Base-by-base conservation (phyloP, 2,888 invertebrate genomes). In the Spicauda simplicius region DNA sequence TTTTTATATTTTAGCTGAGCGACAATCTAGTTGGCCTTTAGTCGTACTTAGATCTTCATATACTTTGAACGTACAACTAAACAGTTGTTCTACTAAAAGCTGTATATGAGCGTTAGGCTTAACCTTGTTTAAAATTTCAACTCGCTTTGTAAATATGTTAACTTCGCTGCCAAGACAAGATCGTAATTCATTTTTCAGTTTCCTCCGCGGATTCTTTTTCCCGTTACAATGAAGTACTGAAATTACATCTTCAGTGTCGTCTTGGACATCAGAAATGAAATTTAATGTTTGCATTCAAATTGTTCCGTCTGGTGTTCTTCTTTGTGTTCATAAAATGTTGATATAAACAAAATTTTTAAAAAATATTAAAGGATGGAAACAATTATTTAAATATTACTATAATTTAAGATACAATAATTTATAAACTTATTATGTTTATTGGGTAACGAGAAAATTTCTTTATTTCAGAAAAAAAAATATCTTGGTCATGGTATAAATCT, bases 231-330 rank as follows among this genome's bases (percentile, higher is more conserved):
- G 14, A 41, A 41, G 41, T 41, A 41, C 14, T 41, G 41, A 41
- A 41, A 41, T 41, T 56, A 37, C 37, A 56, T 56, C 16, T 56
- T 41, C 41, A 14, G 41, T 41, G 14, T 41, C 41, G 41, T 41
- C 41, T 41, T 41, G 41, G 41, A 41, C 41, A 14, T 41, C 41
- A 41, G 41, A 41, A 41, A 41, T 41, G 41, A 41, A 41, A 41
- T 41, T 41, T 41, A 41, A 41, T 14, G 12, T 14, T 41, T 41
- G 41, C 41, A 41, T 41, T 41, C 14, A 41, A 14, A 41, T 41
- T 41, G 41, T 41, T 41, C 14, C 14, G 10, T 14, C 41, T 25
- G 25, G 25, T 41, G 8, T 10, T 12, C 10, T 14, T 41, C 12
- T 41, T 14, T 41, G 33, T 14, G 12, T 41, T 3, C 10, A 5